phyloP scores from a whole-genome alignment of 2,113 vertebrate species.

The Callipepla squamata region DNA sequence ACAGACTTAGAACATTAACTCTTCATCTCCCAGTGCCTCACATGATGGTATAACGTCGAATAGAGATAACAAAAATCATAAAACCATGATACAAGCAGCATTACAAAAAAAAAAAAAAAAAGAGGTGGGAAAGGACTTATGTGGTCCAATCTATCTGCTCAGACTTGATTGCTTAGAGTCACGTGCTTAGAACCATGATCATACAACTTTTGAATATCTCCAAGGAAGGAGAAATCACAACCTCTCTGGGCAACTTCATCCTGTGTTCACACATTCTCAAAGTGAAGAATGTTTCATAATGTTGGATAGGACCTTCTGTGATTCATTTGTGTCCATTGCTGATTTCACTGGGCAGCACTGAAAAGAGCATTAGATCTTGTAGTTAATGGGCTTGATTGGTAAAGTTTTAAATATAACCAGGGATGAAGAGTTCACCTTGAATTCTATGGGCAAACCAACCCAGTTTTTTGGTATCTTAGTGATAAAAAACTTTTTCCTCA shows the following conservation, averaged over 20 bases:
- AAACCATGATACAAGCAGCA: not conserved
- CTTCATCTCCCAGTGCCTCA: too few species aligned
- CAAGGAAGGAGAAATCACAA: not conserved
- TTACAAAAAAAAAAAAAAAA: not conserved
- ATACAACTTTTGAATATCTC: not conserved
- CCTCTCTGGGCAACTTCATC: not conserved
- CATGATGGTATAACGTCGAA: too few species aligned
- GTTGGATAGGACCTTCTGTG: not conserved
- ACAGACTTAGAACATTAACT: too few species aligned
- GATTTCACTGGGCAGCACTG: not conserved
- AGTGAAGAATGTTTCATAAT: not conserved
- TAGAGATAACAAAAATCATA: too few species aligned
- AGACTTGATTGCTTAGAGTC: not conserved
- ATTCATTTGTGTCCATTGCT: not conserved
- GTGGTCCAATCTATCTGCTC: not conserved
- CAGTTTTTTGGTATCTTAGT: not conserved
- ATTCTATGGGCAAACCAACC: rapidly evolving
- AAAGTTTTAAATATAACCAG: not conserved
- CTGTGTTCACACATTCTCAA: not conserved
- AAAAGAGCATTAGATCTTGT: not conserved
- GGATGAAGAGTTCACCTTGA: not conserved
- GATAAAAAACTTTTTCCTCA: not conserved
- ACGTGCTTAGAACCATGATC: not conserved
- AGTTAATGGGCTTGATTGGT: not conserved
- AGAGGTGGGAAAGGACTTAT: not conserved